These are phyloP conservation scores for Pseudocheirus occidentalis DNA, from an alignment of 2,797 vertebrate genomes.

Conservation along the genomic window DNA sequence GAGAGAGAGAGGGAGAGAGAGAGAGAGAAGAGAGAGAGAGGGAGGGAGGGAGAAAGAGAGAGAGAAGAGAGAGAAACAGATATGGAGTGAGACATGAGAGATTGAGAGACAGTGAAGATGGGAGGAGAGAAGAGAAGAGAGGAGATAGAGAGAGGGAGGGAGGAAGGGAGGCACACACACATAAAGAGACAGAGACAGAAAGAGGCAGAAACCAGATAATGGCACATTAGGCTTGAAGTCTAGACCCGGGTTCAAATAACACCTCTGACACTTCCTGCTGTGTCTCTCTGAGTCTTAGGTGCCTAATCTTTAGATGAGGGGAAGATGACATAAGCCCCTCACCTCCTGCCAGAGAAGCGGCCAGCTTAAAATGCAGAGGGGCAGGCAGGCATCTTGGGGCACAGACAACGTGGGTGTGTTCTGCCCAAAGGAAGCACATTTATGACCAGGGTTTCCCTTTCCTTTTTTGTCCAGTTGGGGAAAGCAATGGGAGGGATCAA, in stretches of 20 bases:
- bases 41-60: no score
- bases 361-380: background rate
- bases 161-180: no score
- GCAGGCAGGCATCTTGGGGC: background rate
- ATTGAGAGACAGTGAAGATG: background rate
- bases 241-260: background rate
- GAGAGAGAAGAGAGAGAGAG: no score
- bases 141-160: no score
- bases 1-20: rapidly evolving
- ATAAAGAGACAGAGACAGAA: background rate
- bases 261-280: background rate
- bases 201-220: background rate
- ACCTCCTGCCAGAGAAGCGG: background rate
- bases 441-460: background rate
- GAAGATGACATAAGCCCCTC: background rate
- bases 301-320: background rate
- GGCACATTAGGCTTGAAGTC: background rate
- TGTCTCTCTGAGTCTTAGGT: background rate
- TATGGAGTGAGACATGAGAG: background rate
- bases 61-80: background rate
- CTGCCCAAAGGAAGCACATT: background rate
- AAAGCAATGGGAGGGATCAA: background rate
- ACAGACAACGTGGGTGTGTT: background rate
- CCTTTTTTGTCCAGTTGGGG: background rate
- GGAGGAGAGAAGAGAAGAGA: no score